Evolutionary conservation across 2,888 invertebrate species (phyloP), one percentile per base, ranked within the genome.

Genomic region (Dinocampus coccinellae): DNA sequence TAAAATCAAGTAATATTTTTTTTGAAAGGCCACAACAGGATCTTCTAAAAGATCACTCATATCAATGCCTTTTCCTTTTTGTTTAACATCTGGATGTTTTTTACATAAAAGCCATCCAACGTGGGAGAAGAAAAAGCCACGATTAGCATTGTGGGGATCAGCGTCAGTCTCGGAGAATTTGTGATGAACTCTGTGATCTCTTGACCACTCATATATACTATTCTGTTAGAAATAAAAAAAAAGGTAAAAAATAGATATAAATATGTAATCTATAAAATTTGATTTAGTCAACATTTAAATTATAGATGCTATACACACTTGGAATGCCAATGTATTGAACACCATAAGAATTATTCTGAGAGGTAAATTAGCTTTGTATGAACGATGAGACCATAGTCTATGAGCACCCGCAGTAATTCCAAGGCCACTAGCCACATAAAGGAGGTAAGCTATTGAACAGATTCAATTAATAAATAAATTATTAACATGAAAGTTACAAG

Each of bases 341-440:
- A 94, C 79, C 42, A 93, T 91, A 72, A 99, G 90, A 39, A 98
- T 88, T 6, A 97, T 80, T 79, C 95, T 90, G 3, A 98, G 90
- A 0, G 97, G 98, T 91, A 94, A 92, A 87, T 93, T 96, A 10
- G 98, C 98, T 89, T 98, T 98, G 90, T 98, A 99, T 0, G 97
- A 92, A 83, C 95, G 93, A 89, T 99, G 99, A 1, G 98, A 92
- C 98, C 98, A 99, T 42, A 98, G 91, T 81, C 99, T 90, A 88
- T 99, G 99, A 2, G 97, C 97, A 26, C 99, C 99, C 22, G 97
- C 98, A 20, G 99, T 99, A 77, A 99, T 95, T 20, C 99, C 98
- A 74, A 98, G 88, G 7, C 95, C 98, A 9, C 94, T 93, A 76
- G 91, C 87, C 70, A 93, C 89, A 88, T 97, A 97, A 70, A 96